Conservation (phyloP, 92 coral and sea anemone species). For the Nematostella vectensis region DNA sequence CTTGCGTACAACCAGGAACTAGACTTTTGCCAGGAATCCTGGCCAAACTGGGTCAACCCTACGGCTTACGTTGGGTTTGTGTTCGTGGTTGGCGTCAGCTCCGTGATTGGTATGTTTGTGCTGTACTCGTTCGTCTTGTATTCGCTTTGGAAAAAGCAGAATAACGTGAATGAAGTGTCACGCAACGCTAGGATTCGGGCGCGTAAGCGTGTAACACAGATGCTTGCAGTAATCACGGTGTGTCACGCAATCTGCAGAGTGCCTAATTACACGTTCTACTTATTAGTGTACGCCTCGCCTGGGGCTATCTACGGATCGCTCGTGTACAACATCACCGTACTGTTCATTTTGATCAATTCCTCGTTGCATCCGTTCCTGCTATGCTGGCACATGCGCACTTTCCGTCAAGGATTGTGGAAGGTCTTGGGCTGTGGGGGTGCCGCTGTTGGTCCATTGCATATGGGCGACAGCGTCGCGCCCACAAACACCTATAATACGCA, state of each 20-base stretch:
- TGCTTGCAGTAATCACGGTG: slow-evolving; percentile 39
- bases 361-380: slow-evolving; percentile 51
- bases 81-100: slow-evolving; percentile 42
- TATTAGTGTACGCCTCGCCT: slow-evolving; percentile 39
- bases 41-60: slow-evolving; percentile 44
- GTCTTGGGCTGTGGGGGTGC: slow-evolving; percentile 24
- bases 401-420: slow-evolving; percentile 24
- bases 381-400: slow-evolving; percentile 44
- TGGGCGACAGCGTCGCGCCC: slow-evolving; percentile 17
- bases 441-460: slow-evolving; percentile 13
- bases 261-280: slow-evolving; percentile 66
- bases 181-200: slow-evolving; percentile 56
- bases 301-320: slow-evolving; percentile 52
- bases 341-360: slow-evolving; percentile 55
- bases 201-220: slow-evolving; percentile 45
- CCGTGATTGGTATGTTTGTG: slow-evolving; percentile 39
- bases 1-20: slow-evolving; percentile 29
- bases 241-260: slow-evolving; percentile 50
- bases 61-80: slow-evolving; percentile 46
- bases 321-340: slow-evolving; percentile 57
- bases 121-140: slow-evolving; percentile 48
- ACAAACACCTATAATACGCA: slow-evolving; percentile 3
- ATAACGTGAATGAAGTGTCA: slow-evolving; percentile 39
- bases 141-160: slow-evolving; percentile 39
- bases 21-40: slow-evolving; percentile 40